Percentiles rank a stretch among this genome's conserved stretches.
Conservation (phyloP, 2,888 invertebrate species). For the Anoncus sp. region DNA sequence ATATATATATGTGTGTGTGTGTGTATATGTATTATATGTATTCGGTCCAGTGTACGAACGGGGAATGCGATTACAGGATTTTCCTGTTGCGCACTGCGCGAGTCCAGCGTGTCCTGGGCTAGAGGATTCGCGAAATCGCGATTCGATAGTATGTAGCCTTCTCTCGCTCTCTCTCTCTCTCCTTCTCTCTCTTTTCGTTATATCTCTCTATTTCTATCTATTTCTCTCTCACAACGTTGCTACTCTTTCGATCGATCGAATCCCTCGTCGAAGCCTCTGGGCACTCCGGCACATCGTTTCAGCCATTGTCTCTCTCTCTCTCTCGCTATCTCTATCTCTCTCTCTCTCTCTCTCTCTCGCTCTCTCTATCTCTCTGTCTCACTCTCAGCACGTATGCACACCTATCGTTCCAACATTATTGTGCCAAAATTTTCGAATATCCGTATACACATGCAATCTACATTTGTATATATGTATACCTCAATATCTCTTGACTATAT, state of each 20-base stretch:
- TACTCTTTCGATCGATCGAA: slow-evolving; percentile 60
- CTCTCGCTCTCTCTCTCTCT: too few species aligned
- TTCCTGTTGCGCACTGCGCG: slow-evolving; percentile 69
- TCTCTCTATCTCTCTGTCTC: too few species aligned
- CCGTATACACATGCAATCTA: neutral
- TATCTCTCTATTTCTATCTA: slow-evolving; percentile 2
- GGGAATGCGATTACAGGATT: slow-evolving; percentile 80
- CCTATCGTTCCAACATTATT: slow-evolving; percentile 54
- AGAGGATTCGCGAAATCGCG: slow-evolving; percentile 64
- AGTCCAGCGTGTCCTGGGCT: slow-evolving; percentile 73
- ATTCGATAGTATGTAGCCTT: slow-evolving; percentile 62
- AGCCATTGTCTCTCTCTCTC: too few species aligned
- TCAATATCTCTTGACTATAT: slow-evolving; percentile 31
- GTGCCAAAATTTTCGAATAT: slow-evolving; percentile 50
- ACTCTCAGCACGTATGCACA: slow-evolving; percentile 7
- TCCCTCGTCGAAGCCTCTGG: slow-evolving; percentile 53
- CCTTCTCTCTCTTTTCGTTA: too few species aligned
- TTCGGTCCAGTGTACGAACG: slow-evolving; percentile 54
- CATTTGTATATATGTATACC: slow-evolving; percentile 6
- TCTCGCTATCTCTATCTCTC: too few species aligned
- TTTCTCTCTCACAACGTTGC: slow-evolving; percentile 15
- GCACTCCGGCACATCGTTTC: slow-evolving; percentile 58
- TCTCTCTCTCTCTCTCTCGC: too few species aligned
- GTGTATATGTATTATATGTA: neutral
- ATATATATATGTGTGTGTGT: slow-evolving; percentile 18